Evolutionary conservation across 2,797 vertebrate genomes (phyloP), one percentile per base, ranked within the genome.

Genomic region (Sarcophilus harrisii): DNA sequence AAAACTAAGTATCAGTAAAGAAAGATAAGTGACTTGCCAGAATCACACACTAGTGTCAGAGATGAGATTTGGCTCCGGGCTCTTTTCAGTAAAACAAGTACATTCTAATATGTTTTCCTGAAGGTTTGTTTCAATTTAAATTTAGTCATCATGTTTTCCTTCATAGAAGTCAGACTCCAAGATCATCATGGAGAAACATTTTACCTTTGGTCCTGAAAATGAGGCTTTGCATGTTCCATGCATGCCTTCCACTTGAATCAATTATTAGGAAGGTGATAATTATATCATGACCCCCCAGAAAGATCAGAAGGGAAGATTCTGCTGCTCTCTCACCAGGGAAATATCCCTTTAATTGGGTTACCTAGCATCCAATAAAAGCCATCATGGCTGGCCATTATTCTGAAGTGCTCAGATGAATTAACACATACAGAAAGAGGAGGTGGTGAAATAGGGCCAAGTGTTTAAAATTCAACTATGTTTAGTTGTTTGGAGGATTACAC

Each of bases 261-360:
- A 54, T 29, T 62, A 92, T 30, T 38, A 38, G 18, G 91, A 60
- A 96, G 59, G 90, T 58, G 73, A 21, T 93, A 27, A 66, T 58
- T 57, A 30, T 90, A 91, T 95, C 90, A 91, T 1, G 92, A 93
- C 55, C 59, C 66, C 92, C 92, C 29, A 57, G 14, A 29, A 32
- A 58, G 90, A 38, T 24, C 55, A 58, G 24, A 93, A 21, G 5
- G 58, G 45, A 66, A 18, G 21, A 54, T 16, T 54, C 18, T 73
- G 30, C 52, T 38, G n/a, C 49, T 92, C 91, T 96, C 96, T 92
- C 93, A 73, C 91, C 49, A 45, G 81, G 94, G 32, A 60, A 2
- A 12, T 10, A n/a, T 90, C 91, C 30, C 90, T 97, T 96, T 97
- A 95, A 96, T 95, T 92, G 91, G 57, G 92, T 95, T 97, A 96